Percentiles rank a stretch among this genome's conserved stretches.
phyloP scores from a whole-genome alignment of 2,888 invertebrate species.

The Neuroscelio doddi region DNA sequence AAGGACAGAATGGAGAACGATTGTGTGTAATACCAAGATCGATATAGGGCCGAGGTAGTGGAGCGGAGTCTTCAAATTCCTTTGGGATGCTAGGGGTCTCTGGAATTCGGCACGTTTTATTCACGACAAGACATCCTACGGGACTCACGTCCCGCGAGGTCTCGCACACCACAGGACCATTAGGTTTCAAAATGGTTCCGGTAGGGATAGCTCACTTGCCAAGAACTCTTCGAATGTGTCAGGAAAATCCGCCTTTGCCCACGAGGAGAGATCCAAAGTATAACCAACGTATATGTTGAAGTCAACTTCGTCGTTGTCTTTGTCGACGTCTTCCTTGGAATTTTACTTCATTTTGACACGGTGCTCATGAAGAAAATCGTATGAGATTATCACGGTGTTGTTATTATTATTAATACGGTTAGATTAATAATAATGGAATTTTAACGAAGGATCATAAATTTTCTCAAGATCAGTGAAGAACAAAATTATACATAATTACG shows the following conservation, averaged over 20 bases:
- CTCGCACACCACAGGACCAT: conserved; percentile 43
- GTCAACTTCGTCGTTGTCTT: conserved; percentile 6
- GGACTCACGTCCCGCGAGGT: conserved; percentile 36
- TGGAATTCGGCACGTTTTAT: conserved; percentile 49
- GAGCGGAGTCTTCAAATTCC: conserved; percentile 44
- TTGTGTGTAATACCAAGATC: conserved; percentile 47
- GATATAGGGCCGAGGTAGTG: conserved; percentile 34
- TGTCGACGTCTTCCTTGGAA: not conserved
- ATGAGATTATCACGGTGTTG: no score
- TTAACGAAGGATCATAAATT: no score
- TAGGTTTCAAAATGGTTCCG: conserved; percentile 37
- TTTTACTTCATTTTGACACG: not conserved
- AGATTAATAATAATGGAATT: no score
- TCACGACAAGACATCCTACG: conserved; percentile 41
- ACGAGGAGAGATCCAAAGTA: conserved; percentile 12
- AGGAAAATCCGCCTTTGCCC: conserved; percentile 16
- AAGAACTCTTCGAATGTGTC: conserved; percentile 40
- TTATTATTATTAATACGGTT: no score
- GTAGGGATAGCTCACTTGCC: conserved; percentile 43
- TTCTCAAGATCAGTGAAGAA: no score
- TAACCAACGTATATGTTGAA: conserved; percentile 2
- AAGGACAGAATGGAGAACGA: conserved; percentile 47
- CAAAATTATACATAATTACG: no score
- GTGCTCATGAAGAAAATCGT: no score
- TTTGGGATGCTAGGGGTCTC: conserved; percentile 39